A percentile compares a stretch with the other conserved stretches of the same genome.
Conservation (phyloP, 2,113 vertebrate species). For the Telmatochromis bifrenatus region DNA sequence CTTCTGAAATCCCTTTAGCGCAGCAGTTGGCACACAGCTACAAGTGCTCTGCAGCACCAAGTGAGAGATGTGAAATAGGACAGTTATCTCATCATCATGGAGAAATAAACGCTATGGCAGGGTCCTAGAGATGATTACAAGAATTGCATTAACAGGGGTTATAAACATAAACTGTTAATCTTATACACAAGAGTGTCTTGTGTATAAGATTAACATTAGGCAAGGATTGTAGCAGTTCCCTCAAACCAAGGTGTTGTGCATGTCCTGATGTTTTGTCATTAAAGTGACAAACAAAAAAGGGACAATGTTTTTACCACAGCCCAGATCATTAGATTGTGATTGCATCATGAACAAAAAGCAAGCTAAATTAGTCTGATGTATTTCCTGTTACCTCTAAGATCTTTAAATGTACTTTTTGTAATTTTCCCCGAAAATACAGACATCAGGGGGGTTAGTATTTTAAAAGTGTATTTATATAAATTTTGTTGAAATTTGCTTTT, state of each 20-base stretch:
- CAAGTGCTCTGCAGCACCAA: constrained; percentile 18
- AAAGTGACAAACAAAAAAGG: not conserved
- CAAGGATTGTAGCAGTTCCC: not conserved
- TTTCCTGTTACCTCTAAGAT: not conserved
- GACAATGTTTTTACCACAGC: not conserved
- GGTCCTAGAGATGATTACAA: not conserved
- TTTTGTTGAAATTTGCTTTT: not conserved
- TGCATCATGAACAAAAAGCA: not conserved
- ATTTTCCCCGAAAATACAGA: not conserved
- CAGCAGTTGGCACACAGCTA: constrained; percentile 32
- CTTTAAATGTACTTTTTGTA: not conserved
- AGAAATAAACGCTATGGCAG: not conserved
- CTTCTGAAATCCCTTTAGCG: constrained; percentile 11
- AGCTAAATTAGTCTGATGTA: not conserved
- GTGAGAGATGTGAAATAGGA: not conserved
- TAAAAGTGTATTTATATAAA: not conserved
- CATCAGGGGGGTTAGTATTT: not conserved
- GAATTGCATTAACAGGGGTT: not conserved
- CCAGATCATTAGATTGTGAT: not conserved
- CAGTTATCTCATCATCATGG: not conserved
- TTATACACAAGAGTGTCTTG: not conserved
- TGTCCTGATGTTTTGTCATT: not conserved
- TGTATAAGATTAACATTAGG: not conserved
- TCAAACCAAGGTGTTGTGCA: not conserved
- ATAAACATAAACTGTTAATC: not conserved